Conservation (phyloP, 2,113 vertebrate genomes). For the Heterocephalus glaber region DNA sequence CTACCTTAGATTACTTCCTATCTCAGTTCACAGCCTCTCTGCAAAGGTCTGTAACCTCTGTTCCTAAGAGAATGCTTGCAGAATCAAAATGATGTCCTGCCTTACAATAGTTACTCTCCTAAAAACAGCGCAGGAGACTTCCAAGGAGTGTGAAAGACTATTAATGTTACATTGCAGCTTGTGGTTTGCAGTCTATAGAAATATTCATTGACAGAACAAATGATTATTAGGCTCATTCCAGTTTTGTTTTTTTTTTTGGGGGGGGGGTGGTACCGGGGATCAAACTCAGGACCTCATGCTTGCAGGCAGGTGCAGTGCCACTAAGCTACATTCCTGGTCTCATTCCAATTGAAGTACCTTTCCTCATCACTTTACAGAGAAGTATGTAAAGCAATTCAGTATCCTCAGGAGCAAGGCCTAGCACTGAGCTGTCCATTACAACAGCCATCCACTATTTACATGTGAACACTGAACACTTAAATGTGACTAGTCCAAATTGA, state of each 20-base stretch:
- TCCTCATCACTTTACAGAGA: slow-evolving; percentile 49
- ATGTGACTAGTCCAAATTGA: slow-evolving; percentile 26
- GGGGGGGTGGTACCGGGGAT: too few species aligned
- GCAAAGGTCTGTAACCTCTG: neutral
- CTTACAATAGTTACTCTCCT: slow-evolving; percentile 34
- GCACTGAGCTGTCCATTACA: neutral
- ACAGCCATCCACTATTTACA: neutral
- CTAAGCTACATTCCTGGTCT: neutral
- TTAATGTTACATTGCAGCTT: slow-evolving; percentile 29
- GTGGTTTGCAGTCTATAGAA: neutral
- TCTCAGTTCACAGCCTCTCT: neutral
- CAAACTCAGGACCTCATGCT: too few species aligned
- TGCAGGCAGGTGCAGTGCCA: neutral
- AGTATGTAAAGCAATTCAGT: slow-evolving; percentile 6
- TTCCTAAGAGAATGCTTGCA: slow-evolving; percentile 56
- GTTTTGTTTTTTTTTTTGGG: neutral
- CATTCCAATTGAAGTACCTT: neutral
- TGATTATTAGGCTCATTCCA: neutral
- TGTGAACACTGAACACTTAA: slow-evolving; percentile 17
- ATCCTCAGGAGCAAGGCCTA: slow-evolving; percentile 5
- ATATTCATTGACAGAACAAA: slow-evolving; percentile 44
- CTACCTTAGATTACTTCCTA: slow-evolving; percentile 40
- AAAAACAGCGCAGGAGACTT: slow-evolving; percentile 1
- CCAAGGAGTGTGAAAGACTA: neutral
- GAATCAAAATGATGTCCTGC: slow-evolving; percentile 53